These are phyloP conservation scores for Carduelis carduelis DNA, from an alignment of 2,797 vertebrate genomes.

Conservation along the genomic window DNA sequence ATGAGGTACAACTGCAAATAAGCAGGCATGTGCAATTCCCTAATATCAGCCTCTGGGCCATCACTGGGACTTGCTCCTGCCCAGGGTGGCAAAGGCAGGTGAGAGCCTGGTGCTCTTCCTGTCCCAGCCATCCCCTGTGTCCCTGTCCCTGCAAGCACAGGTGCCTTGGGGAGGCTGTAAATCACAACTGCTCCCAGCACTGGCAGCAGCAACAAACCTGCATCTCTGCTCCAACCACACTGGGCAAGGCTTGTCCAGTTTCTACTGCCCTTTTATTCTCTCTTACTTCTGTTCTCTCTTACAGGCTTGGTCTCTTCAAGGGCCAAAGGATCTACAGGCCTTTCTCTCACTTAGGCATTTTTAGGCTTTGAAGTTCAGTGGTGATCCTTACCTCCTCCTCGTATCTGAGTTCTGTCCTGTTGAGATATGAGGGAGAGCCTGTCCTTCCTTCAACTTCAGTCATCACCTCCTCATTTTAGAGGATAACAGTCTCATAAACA, in stretches of 20 bases:
- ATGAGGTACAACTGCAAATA: neutral
- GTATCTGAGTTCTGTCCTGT: neutral
- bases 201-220: rapidly evolving
- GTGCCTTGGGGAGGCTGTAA: neutral
- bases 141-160: neutral
- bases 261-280: neutral
- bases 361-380: neutral
- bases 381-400: neutral
- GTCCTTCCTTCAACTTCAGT: neutral
- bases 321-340: neutral
- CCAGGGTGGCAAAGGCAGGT: neutral
- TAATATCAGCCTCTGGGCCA: neutral
- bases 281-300: neutral
- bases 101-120: rapidly evolving
- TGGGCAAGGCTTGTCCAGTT: neutral
- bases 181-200: neutral
- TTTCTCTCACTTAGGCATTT: neutral
- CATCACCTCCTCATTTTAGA: neutral
- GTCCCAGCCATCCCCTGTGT: neutral
- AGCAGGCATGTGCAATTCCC: neutral
- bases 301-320: neutral
- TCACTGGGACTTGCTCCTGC: neutral
- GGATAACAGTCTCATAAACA: neutral
- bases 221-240: neutral
- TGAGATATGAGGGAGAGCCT: neutral